Evolutionary conservation across 2,113 vertebrate genomes (phyloP), one percentile per base, ranked within the genome.

Genomic region (Theropithecus gelada): DNA sequence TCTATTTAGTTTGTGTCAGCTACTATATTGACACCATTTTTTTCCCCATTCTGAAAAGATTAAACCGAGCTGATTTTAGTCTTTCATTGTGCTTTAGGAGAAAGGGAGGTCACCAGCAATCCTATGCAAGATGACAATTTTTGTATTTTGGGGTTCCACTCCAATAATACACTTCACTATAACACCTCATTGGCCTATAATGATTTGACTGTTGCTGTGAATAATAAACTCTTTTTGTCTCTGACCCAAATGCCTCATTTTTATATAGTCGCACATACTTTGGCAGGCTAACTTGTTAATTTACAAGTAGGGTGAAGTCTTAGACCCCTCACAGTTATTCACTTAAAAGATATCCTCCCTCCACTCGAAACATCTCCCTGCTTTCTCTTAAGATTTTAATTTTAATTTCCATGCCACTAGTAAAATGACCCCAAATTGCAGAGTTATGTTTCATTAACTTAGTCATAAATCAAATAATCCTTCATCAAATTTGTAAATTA

Each of bases 361-460:
- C 23, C 45, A 10, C 81, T 90, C 6, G 61, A 87, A 76, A 59
- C 13, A 93, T n/a, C 40, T 66, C 16, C 12, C 16, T 50, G 7
- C 59, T 92, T 95, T 70, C 48, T 88, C 50, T 66, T 6, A 89
- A 68, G 64, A 12, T 72, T 92, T 90, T 61, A 83, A 79, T 70
- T 92, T 92, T 76, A 43, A 91, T 92, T 57, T 88, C 30, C 45
- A 25, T 5, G 81, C 45, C 61, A 90, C 10, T 66, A 95, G 88
- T 38, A 89, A 82, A 66, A 91, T 35, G 30, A 22, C 35, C 25
- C 94, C 40, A 80, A 87, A 94, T 30, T 92, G 10, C 48, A 83
- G 9, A 83, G n/a, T n/a, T 30, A n/a, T 40, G 73, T 90, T 89
- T 96, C 55, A 82, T 73, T 96, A 95, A 82, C 45, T 94, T 93